phyloP scores from a whole-genome alignment of 2,888 invertebrate genomes.

The Calliopum simillimum region DNA sequence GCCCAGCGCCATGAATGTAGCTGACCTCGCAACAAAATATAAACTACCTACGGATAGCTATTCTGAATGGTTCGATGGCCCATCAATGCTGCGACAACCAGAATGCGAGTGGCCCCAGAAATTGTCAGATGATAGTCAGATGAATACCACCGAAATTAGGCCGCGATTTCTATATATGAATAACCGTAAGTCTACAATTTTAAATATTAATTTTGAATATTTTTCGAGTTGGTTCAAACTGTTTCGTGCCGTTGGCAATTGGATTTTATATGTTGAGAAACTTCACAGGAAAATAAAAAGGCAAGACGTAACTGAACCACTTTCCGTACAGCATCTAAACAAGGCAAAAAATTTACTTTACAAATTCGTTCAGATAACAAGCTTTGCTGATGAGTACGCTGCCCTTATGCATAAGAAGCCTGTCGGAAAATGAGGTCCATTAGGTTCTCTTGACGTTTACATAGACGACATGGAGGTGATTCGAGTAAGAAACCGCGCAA shows the following conservation, averaged over 20 bases:
- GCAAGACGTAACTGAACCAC: neutral
- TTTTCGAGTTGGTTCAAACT: neutral
- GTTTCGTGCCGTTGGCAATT: neutral
- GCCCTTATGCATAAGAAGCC: neutral
- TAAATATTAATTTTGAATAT: neutral
- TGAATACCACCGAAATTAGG: neutral
- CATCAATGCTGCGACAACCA: neutral
- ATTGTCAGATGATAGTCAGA: neutral
- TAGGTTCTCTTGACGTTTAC: neutral
- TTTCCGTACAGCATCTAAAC: neutral
- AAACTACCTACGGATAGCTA: neutral
- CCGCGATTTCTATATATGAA: neutral
- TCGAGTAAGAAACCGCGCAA: neutral
- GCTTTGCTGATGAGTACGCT: neutral
- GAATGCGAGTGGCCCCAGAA: neutral
- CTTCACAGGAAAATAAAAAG: neutral
- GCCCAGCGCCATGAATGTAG: too few relatives aligned
- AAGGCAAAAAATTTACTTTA: neutral
- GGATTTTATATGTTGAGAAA: neutral
- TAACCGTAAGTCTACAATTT: neutral
- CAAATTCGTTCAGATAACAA: neutral
- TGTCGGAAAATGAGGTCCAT: neutral
- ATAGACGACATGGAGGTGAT: slow-evolving; percentile 4
- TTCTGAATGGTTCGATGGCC: slow-evolving; percentile 13
- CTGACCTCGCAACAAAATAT: neutral